Conservation (phyloP, 2,888 invertebrate species). For the Phymatocera aterrima region DNA sequence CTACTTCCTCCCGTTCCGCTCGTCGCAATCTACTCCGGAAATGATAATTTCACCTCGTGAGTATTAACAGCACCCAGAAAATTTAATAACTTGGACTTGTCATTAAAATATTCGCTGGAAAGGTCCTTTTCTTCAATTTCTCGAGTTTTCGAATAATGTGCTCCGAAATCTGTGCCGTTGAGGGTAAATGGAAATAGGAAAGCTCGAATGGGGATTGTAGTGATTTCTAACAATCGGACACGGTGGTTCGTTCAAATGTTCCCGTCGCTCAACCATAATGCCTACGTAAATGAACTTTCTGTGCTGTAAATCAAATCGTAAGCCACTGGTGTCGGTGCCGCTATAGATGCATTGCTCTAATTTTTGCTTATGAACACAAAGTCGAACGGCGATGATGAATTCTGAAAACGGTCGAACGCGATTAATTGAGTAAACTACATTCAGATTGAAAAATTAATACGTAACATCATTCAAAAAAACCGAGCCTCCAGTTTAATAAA, state of each 20-base stretch:
- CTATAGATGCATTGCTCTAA: background rate
- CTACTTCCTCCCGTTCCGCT: background rate
- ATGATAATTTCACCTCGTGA: slow-evolving; percentile 20
- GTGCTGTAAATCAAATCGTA: background rate
- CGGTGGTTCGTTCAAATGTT: background rate
- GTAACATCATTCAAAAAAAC: background rate
- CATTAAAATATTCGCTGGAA: slow-evolving; percentile 24
- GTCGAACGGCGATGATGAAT: background rate
- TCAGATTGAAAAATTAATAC: background rate
- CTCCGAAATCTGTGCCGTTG: background rate
- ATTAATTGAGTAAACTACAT: background rate
- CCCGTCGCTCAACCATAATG: background rate
- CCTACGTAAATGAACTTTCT: background rate
- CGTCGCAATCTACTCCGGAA: slow-evolving; percentile 26
- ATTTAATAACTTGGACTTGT: slow-evolving; percentile 13
- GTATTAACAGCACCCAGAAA: slow-evolving; percentile 20
- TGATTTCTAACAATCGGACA: background rate
- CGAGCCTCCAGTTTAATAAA: background rate
- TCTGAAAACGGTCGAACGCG: background rate
- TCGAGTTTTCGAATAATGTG: background rate
- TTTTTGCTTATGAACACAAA: background rate
- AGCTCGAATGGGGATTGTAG: background rate
- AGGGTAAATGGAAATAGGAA: background rate
- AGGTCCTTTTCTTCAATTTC: background rate
- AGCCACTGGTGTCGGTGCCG: background rate